Evolutionary conservation across 35 echinoderm and acorn worm genomes (phyloP).

Genomic region (Lytechinus variegatus): DNA sequence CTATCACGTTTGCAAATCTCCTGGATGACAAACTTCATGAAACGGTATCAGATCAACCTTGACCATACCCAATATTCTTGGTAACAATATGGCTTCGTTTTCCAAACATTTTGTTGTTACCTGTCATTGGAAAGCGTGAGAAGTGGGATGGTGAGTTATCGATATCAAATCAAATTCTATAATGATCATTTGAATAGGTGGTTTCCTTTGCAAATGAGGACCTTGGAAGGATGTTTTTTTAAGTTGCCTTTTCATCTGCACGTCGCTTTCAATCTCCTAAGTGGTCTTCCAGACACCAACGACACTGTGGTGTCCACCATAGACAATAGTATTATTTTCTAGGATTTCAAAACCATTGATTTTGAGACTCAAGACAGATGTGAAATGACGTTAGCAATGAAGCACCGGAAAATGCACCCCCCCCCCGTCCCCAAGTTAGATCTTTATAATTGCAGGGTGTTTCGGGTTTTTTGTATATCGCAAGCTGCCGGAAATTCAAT

Average conservation of each 20-base stretch:
- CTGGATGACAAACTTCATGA: no score
- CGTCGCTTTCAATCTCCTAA: not conserved
- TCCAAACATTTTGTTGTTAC: not conserved
- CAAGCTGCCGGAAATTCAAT: not conserved
- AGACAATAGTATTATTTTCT: not conserved
- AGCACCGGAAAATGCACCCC: not conserved
- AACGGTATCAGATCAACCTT: no score
- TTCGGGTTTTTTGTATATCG: not conserved
- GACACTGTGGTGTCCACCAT: not conserved
- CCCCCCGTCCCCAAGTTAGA: not conserved
- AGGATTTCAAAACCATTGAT: not conserved
- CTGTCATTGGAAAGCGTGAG: not conserved
- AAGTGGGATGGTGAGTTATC: not conserved
- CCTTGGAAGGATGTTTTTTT: not conserved
- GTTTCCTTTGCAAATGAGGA: not conserved
- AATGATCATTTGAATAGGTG: not conserved
- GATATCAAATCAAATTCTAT: not conserved
- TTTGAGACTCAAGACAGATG: not conserved
- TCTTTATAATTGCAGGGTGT: not conserved
- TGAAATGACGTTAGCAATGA: not conserved
- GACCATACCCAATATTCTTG: no score
- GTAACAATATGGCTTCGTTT: no score
- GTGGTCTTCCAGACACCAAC: not conserved
- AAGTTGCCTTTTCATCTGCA: not conserved
- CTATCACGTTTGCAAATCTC: no score